Evolutionary conservation across 2,888 invertebrate genomes (phyloP).

Genomic region (Habrosyne pyritoides): DNA sequence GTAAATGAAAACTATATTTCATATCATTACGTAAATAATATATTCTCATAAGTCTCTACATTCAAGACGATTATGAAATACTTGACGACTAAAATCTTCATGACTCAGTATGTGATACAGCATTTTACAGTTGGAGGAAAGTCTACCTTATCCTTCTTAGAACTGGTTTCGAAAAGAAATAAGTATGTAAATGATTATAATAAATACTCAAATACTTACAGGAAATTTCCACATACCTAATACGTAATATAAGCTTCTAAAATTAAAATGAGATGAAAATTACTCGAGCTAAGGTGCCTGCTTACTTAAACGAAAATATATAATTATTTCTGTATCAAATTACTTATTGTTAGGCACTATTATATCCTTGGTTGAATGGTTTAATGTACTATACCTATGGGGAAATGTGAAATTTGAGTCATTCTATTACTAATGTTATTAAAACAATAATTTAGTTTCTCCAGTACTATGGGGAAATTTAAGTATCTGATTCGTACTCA

Average conservation of each 20-base stretch:
- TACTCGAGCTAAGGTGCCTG: neutral
- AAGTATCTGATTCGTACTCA: no score
- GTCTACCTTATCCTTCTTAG: neutral
- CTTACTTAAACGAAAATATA: neutral
- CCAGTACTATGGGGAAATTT: no score
- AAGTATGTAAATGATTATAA: neutral
- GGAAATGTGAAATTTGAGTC: neutral
- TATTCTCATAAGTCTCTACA: neutral
- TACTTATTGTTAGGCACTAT: neutral
- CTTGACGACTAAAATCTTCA: neutral
- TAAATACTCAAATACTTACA: neutral
- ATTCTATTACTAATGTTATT: no score
- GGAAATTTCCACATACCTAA: neutral
- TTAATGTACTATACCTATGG: no score
- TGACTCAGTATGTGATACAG: neutral
- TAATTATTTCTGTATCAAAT: neutral
- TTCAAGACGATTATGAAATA: slow-evolving; percentile 1
- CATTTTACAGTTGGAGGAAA: neutral
- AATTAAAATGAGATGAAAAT: slow-evolving; percentile 1
- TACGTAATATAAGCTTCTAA: neutral
- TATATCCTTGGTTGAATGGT: neutral
- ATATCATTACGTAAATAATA: neutral
- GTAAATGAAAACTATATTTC: neutral
- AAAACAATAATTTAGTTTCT: no score
- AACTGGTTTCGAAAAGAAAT: neutral